phyloP scores from a whole-genome alignment of 1,140 invertebrate genomes.

The Diachasmimorpha longicaudata region DNA sequence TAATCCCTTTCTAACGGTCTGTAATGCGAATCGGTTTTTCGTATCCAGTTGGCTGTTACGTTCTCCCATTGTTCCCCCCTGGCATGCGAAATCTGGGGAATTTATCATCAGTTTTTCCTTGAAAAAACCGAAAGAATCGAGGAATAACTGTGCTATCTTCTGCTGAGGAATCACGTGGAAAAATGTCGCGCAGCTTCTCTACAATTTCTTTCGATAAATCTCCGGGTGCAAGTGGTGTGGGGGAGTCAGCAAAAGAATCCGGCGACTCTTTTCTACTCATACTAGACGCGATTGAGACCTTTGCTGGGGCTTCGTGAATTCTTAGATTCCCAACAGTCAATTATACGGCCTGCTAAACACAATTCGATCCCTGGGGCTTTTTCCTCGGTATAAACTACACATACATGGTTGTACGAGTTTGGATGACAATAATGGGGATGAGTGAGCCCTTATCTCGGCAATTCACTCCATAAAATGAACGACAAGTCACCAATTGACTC shows the following conservation, averaged over 20 bases:
- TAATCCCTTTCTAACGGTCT: constrained; percentile 22
- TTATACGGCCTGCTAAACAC: constrained; percentile 13
- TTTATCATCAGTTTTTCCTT: background rate
- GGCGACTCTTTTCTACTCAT: background rate
- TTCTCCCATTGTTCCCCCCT: background rate
- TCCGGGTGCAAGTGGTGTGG: background rate
- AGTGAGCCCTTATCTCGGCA: background rate
- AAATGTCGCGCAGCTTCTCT: background rate
- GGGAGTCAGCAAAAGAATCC: background rate
- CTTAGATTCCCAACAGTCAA: constrained; percentile 9
- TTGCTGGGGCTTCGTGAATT: background rate
- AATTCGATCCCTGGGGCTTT: background rate
- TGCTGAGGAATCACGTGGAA: constrained; percentile 10
- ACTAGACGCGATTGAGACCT: background rate
- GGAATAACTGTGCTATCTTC: background rate
- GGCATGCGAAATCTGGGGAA: background rate
- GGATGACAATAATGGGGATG: background rate
- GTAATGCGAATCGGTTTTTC: constrained; percentile 4
- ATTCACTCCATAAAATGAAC: background rate
- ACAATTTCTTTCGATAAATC: constrained; percentile 2
- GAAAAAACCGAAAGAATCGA: background rate
- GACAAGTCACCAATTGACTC: background rate
- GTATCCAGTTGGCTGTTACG: background rate
- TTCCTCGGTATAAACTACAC: background rate
- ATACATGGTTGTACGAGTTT: background rate